Percentiles rank a stretch among this genome's conserved stretches.
Evolutionary conservation across 2,797 vertebrate genomes (phyloP).

Genomic region (Streptopelia turtur): DNA sequence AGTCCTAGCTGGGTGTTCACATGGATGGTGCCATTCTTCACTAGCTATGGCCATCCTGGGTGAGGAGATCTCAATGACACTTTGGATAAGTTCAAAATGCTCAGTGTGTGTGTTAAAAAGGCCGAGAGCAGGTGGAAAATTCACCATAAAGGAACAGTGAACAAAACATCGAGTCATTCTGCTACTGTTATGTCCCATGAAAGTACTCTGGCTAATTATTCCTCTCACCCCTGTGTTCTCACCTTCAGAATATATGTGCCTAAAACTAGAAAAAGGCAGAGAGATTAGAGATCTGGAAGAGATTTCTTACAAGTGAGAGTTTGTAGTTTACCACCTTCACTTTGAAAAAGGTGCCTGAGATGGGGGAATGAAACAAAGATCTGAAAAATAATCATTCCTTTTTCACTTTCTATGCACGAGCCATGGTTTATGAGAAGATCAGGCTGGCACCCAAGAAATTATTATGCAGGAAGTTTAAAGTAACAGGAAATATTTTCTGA

Average conservation of each 20-base stretch:
- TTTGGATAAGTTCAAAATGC: neutral
- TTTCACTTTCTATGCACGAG: neutral
- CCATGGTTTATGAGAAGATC: neutral
- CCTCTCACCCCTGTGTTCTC: neutral
- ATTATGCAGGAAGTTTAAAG: neutral
- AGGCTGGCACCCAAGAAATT: neutral
- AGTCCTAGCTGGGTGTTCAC: neutral
- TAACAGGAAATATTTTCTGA: neutral
- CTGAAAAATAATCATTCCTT: neutral
- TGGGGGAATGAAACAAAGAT: neutral
- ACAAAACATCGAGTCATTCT: neutral
- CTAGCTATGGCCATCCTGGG: neutral
- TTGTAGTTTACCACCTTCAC: neutral
- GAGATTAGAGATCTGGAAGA: neutral
- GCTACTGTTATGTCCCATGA: neutral
- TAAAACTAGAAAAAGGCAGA: neutral
- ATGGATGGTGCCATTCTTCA: neutral
- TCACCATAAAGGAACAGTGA: neutral
- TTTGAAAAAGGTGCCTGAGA: neutral
- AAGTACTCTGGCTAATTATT: neutral
- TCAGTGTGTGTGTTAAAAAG: neutral
- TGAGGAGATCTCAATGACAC: neutral
- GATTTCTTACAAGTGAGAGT: neutral
- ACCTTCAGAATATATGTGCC: neutral
- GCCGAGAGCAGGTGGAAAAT: neutral